These are phyloP conservation scores for Chaetophractus vellerosus DNA, from an alignment of 2,797 vertebrate genomes.

Conservation along the genomic window DNA sequence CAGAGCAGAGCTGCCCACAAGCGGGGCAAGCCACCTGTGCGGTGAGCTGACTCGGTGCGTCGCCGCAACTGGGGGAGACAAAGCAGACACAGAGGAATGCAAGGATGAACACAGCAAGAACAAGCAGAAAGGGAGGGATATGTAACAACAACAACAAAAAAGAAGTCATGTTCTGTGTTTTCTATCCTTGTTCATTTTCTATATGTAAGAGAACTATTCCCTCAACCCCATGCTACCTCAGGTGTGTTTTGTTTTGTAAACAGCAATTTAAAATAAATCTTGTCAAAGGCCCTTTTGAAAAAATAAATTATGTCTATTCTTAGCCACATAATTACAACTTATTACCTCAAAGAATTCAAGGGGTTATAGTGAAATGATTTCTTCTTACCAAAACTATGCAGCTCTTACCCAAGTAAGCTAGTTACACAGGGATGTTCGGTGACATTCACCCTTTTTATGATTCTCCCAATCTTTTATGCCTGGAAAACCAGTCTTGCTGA, in stretches of 20 bases:
- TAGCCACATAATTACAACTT: background rate
- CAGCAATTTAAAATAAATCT: background rate
- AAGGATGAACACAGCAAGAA: too few relatives aligned
- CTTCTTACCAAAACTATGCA: background rate
- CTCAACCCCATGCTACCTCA: background rate
- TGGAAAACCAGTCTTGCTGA: background rate
- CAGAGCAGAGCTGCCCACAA: too few relatives aligned
- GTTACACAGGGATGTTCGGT: background rate
- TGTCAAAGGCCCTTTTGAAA: background rate
- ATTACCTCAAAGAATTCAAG: background rate
- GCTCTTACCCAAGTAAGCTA: background rate
- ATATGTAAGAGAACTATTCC: background rate
- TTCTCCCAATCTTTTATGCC: background rate
- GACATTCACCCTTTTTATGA: background rate
- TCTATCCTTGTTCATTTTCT: slow-evolving; percentile 27
- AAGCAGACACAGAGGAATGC: too few relatives aligned
- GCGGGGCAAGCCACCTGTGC: too few relatives aligned
- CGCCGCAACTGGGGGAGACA: too few relatives aligned
- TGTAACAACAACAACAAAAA: too few relatives aligned
- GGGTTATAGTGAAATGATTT: background rate
- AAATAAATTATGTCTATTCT: background rate
- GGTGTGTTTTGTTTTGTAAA: slow-evolving; percentile 50
- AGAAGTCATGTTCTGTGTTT: background rate
- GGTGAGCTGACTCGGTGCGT: too few relatives aligned
- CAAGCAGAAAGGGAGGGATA: too few relatives aligned